Evolutionary conservation across 2,113 vertebrate species (phyloP).

Genomic region (Odobenus rosmarus): DNA sequence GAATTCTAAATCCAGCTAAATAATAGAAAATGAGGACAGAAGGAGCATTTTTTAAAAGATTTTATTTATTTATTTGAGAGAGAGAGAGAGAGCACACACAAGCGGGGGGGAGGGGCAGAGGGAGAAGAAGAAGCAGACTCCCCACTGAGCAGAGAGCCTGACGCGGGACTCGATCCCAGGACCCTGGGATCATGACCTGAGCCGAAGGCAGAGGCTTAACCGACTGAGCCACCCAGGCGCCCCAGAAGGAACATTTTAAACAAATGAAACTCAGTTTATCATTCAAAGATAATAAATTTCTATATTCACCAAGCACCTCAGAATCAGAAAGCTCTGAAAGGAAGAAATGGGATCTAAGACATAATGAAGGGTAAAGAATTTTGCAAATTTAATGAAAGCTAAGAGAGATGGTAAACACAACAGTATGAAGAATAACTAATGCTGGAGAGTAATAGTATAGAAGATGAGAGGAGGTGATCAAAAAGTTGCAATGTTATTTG

Average conservation of each 20-base stretch:
- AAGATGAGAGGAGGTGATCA: background rate
- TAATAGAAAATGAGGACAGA: background rate
- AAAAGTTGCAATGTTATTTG: background rate
- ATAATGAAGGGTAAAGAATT: background rate
- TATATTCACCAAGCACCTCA: too few relatives aligned
- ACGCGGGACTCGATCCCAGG: too few relatives aligned
- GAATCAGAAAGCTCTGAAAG: background rate
- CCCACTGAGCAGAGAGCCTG: too few relatives aligned
- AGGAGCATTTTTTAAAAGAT: background rate
- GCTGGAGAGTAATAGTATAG: background rate
- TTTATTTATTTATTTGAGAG: too few relatives aligned
- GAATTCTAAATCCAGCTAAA: background rate
- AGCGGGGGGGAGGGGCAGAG: too few relatives aligned
- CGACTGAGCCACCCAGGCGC: too few relatives aligned
- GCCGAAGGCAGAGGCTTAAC: too few relatives aligned
- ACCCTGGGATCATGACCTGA: too few relatives aligned
- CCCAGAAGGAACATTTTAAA: background rate
- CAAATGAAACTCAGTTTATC: background rate
- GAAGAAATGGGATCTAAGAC: background rate
- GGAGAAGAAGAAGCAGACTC: too few relatives aligned
- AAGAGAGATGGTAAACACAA: background rate
- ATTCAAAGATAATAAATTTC: background rate
- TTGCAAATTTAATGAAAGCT: background rate
- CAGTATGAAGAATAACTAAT: background rate
- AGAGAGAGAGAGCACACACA: too few relatives aligned